phyloP scores from a whole-genome alignment of 1,140 invertebrate species.

The Drosophila mauritiana region DNA sequence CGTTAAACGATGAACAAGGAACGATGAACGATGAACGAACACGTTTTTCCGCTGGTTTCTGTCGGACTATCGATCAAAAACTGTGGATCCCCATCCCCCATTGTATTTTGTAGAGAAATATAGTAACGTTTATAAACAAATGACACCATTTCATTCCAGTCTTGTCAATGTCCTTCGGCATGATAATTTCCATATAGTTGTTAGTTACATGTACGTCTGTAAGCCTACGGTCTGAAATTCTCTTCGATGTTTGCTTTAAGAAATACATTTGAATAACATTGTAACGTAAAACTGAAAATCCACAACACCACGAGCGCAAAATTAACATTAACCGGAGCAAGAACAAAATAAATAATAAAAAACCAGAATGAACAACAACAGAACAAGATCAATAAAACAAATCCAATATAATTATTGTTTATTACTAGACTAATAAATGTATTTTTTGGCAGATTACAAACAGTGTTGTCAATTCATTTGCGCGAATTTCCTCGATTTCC shows the following conservation, averaged over 20 bases:
- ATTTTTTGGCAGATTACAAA: conserved; percentile 69
- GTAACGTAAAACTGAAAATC: neutral
- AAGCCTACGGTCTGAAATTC: conserved; percentile 8
- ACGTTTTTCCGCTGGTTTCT: conserved; percentile 8
- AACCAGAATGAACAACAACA: conserved; percentile 7
- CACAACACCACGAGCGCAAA: conserved; percentile 12
- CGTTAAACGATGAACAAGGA: conserved; percentile 5
- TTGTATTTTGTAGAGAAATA: conserved; percentile 11
- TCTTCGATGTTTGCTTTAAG: conserved; percentile 5
- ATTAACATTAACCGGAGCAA: conserved; percentile 33
- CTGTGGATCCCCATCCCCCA: neutral
- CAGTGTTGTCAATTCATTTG: conserved; percentile 6
- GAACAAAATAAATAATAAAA: conserved; percentile 25
- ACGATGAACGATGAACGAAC: no score
- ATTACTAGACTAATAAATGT: conserved; percentile 78
- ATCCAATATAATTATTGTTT: conserved; percentile 76
- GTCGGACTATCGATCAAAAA: neutral
- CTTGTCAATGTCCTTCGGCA: neutral
- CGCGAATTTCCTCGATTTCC: no score
- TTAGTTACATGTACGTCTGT: conserved; percentile 13
- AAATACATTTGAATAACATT: conserved; percentile 25
- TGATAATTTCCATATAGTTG: conserved; percentile 7
- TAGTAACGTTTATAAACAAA: neutral
- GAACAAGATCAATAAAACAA: conserved; percentile 55
- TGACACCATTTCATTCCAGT: neutral